phyloP scores from a whole-genome alignment of 2,888 invertebrate genomes.

The Eupithecia centaureata region DNA sequence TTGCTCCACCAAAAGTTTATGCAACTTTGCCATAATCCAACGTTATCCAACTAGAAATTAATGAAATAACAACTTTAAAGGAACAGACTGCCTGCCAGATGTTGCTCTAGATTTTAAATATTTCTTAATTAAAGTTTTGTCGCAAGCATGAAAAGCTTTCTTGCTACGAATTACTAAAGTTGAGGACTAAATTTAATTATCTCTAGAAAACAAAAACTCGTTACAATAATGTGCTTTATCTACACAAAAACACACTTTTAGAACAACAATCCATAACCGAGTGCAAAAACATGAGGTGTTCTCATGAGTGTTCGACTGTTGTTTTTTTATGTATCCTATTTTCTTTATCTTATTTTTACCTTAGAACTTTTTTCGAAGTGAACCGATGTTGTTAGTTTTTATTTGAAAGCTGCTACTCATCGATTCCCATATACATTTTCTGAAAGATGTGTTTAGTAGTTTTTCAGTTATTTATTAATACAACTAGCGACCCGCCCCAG shows the following conservation, averaged over 20 bases:
- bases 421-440: too few relatives aligned
- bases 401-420: too few relatives aligned
- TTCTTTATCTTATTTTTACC: too few relatives aligned
- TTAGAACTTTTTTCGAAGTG: too few relatives aligned
- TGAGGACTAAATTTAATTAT: slow-evolving; percentile 4
- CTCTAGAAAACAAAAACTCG: slow-evolving; percentile 2
- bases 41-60: background rate
- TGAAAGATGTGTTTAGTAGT: too few relatives aligned
- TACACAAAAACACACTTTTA: background rate
- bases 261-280: too few relatives aligned
- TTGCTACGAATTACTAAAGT: background rate
- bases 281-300: too few relatives aligned
- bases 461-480: too few relatives aligned
- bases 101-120: slow-evolving; percentile 6
- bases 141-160: slow-evolving; percentile 1
- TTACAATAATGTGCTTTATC: background rate
- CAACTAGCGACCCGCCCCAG: too few relatives aligned
- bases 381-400: too few relatives aligned
- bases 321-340: too few relatives aligned
- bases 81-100: background rate
- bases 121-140: slow-evolving; percentile 11
- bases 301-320: too few relatives aligned
- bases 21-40: background rate
- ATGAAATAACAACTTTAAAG: background rate
- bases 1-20: background rate